Evolutionary conservation across 2,113 vertebrate genomes (phyloP), one percentile per base, ranked within the genome.

Genomic region (Sorex araneus): DNA sequence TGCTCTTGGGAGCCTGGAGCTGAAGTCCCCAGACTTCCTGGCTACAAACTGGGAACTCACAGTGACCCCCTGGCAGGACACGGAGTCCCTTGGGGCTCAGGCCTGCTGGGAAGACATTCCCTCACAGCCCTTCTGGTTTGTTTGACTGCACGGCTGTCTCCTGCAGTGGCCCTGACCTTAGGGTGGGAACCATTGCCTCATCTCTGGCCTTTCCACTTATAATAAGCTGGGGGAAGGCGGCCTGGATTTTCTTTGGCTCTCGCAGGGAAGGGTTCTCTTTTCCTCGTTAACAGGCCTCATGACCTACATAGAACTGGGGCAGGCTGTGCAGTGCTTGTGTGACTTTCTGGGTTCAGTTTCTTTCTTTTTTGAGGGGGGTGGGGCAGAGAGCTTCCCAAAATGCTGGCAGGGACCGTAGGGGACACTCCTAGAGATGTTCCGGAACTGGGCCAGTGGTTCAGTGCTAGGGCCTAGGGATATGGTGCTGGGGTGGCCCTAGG

Each of bases 51-150:
- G 34, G 47, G 78, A 71, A 45, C 34, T 3, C 1, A 30, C n/a
- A 10, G 10, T 32, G 21, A 34, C 88, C 43, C 88, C 2, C 40
- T 2, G 30, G 63, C 84, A 92, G 88, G 82, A 50, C 85, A 70
- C 21, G 2, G 47, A 18, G 82, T 81, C 54, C 76, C 77, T 4
- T 5, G 32, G 73, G 75, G 84, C 40, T 57, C 27, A 45, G 82
- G 32, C 64, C 84, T 87, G 67, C 74, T 85, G 70, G 60, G 85
- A 63, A 80, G 60, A 85, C 40, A 45, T 84, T 73, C 78, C 63
- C 34, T 77, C 23, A 27, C 21, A 19, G 50, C 80, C n/a, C 1
- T 1, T n/a, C 40, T 36, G 87, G 76, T 94, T 88, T 90, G 57
- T 92, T 78, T 77, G 63, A 8, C 47, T 64, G 76, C 3, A 7